Base-by-base conservation (phyloP, 2,888 invertebrate genomes). In the Branchipolynoe longqiensis region DNA sequence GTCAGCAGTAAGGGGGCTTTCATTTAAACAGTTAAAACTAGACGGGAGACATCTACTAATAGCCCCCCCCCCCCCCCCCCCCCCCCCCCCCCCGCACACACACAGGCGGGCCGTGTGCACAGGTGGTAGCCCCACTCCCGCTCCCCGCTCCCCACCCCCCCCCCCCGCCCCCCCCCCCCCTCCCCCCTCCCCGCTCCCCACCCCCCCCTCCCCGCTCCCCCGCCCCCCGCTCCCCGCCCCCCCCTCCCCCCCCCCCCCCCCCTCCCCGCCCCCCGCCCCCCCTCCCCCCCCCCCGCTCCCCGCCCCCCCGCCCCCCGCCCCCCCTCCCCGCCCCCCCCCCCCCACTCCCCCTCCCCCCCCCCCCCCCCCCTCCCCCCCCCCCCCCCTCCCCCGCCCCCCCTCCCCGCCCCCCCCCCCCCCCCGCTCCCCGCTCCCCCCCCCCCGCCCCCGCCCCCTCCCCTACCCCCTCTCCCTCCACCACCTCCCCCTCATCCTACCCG, bases 21-120 rank as follows among this genome's bases (percentile, higher is more conserved):
- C 69, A 69, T 14, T 69, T 69, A 36, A 69, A 69, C 69, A 36
- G 69, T 69, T 69, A 33, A n/a, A 69, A 69, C 69, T 69, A 33
- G 25, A 38, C 69, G 69, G 25, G 33, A 36, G 69, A 69, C 69
- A 69, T 69, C 36, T n/a, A 69, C 69, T 69, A 18, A 36, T 18
- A 69, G 38, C 2, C n/a, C 58, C n/a, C n/a, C n/a, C 14, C n/a
- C 12, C 58, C 4, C 4, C 14, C 25, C 33, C 36, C 36, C 36
- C 22, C 36, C 18, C 18, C 12, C 12, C 4, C 18, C 58, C 58
- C 58, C 58, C 12, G n/a, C 58, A 4, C n/a, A 4, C 18, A 48
- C 48, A 48, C 18, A n/a, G 56, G 18, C 3, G 56, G 31, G 62
- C 62, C 69, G 69, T 69, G 25, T 69, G 69, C 69, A 69, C 69